Base-by-base conservation (phyloP, 2,113 vertebrate species). In the Onychostruthus taczanowskii region DNA sequence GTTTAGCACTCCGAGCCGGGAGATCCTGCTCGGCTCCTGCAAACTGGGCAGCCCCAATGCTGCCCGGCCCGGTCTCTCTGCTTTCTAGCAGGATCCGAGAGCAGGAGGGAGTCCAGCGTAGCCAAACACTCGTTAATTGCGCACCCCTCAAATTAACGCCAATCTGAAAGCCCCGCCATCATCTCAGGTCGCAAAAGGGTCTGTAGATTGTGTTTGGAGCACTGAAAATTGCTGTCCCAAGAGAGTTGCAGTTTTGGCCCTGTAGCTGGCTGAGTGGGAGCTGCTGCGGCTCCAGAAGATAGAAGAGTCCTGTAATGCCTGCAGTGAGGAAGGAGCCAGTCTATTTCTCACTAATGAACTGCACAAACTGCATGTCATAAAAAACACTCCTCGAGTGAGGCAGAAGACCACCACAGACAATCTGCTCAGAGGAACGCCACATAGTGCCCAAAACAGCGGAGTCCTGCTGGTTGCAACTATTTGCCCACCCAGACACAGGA, bases 361-460 rank as follows among this genome's bases (percentile, higher is more conserved):
- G 33, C 33, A 56, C 46, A 62, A 52, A 23, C 28, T 6, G 3
- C 30, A 3, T 4, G 5, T 14, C 43, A 86, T 70, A 81, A 46
- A 87, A 90, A 79, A 10, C 43, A 77, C 17, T 41, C 46, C n/a
- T 81, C 0, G 1, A 15, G 20, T 28, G 68, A 89, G 46, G 44
- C n/a, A 64, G 52, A 56, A 94, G 79, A 72, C 30, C 27, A 43
- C 26, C 43, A 61, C 53, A 21, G 43, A 12, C 9, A 19, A 14
- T 73, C 20, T 76, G 74, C 37, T 53, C 46, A 43, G 43, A 69
- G 22, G 13, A 77, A 27, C 55, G 43, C 9, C 2, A 9, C 73
- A 30, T 0, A 63, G 33, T 31, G 20, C 22, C 55, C 46, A 50
- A 70, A 94, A 70, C 0, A 74, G 23, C 0, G 0, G 24, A 77